Conservation (phyloP, 2,113 vertebrate genomes). For the Pycnonotus jocosus region DNA sequence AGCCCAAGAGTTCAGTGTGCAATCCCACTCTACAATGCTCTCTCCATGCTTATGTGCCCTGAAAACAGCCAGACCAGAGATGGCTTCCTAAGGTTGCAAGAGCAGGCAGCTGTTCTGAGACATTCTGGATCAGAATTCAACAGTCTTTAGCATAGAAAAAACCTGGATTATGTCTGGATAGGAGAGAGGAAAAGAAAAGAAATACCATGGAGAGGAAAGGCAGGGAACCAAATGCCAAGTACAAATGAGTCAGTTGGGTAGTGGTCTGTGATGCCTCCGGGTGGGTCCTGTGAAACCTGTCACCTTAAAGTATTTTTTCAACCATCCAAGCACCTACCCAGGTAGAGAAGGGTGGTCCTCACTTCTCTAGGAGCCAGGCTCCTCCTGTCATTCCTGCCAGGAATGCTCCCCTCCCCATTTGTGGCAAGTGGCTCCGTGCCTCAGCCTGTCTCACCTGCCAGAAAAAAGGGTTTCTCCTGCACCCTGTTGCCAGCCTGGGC, state of each 20-base stretch:
- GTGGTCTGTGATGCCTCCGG: not conserved
- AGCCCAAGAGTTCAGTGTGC: not conserved
- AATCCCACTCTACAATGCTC: accelerated
- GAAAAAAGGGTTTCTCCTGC: not conserved
- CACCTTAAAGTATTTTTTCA: not conserved
- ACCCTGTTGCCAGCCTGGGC: not conserved
- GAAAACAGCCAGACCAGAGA: not conserved
- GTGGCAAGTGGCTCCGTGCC: not conserved
- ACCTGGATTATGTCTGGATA: not conserved
- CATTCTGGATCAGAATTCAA: not conserved
- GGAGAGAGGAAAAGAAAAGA: not conserved
- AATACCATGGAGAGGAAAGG: not conserved
- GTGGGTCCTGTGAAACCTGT: not conserved
- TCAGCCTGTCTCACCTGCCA: not conserved
- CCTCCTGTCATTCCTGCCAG: not conserved
- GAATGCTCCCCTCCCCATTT: not conserved
- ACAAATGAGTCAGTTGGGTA: not conserved
- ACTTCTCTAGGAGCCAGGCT: not conserved
- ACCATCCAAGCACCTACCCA: not conserved
- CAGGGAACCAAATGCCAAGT: not conserved
- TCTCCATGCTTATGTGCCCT: not conserved
- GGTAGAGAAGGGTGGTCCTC: not conserved
- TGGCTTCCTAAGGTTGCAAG: not conserved
- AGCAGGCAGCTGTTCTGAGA: not conserved
- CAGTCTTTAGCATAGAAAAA: not conserved